Percentiles rank a stretch among this genome's conserved stretches.
These are phyloP conservation scores for Pollimyrus isidori DNA, from an alignment of 2,113 vertebrate genomes.

Conservation along the genomic window DNA sequence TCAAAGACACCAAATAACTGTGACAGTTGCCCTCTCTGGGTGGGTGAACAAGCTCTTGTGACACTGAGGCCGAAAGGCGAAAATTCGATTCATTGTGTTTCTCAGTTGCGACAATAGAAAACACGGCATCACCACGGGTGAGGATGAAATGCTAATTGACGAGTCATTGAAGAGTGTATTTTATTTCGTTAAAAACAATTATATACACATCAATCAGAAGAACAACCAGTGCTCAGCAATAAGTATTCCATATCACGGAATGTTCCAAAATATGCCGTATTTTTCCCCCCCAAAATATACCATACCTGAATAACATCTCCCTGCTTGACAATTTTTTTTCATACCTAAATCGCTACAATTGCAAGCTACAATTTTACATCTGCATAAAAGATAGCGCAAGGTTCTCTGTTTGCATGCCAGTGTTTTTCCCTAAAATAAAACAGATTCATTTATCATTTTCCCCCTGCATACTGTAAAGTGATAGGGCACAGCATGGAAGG, in stretches of 20 bases:
- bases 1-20: not conserved
- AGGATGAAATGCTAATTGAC: not conserved
- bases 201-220: not conserved
- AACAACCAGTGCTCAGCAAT: not conserved
- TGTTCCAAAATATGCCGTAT: not conserved
- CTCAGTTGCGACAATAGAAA: not conserved
- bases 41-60: not conserved
- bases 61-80: not conserved
- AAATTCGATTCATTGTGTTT: not conserved
- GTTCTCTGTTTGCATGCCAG: not conserved
- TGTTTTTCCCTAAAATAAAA: not conserved
- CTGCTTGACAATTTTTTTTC: not conserved
- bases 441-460: not conserved
- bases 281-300: not conserved
- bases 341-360: not conserved
- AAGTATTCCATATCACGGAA: not conserved
- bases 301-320: not conserved
- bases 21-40: not conserved
- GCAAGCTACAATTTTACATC: not conserved
- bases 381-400: not conserved
- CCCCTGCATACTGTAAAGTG: not conserved
- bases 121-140: not conserved
- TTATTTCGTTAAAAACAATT: not conserved
- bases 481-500: not conserved
- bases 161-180: not conserved